Conservation (phyloP, 1,140 invertebrate species). For the Aphelenchoides avenae region DNA sequence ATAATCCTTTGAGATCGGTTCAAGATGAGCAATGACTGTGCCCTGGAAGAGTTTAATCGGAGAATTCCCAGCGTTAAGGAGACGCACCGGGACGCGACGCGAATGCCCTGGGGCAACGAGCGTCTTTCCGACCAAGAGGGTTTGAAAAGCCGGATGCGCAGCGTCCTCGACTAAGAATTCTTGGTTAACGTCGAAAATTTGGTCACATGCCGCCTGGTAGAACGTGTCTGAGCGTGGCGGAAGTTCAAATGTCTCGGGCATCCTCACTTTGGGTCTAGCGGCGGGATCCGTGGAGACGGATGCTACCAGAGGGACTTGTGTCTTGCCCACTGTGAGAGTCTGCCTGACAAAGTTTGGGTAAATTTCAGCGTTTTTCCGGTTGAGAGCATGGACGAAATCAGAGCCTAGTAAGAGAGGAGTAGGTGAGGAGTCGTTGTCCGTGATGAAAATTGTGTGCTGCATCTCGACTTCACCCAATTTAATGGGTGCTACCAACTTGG, state of each 20-base stretch:
- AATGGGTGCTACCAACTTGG: background rate
- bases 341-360: background rate
- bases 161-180: background rate
- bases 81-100: slow-evolving; percentile 5
- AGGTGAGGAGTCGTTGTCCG: slow-evolving; percentile 16
- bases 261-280: slow-evolving; percentile 6
- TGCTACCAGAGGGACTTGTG: background rate
- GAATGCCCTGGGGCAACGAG: background rate
- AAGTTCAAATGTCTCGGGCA: background rate
- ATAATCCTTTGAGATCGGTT: slow-evolving; percentile 15
- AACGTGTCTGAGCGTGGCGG: slow-evolving; percentile 14
- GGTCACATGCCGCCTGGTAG: background rate
- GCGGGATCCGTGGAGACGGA: background rate
- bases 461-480: slow-evolving; percentile 7
- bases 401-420: slow-evolving; percentile 15
- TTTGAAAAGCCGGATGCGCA: background rate
- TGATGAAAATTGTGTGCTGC: slow-evolving; percentile 2
- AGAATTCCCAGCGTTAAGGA: slow-evolving; percentile 10
- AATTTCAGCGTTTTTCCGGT: slow-evolving; percentile 8
- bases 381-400: slow-evolving; percentile 14
- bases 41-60: slow-evolving; percentile 11
- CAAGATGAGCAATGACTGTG: background rate
- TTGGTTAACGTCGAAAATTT: background rate
- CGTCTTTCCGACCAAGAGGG: slow-evolving; percentile 4
- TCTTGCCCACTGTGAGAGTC: background rate